Percentiles rank a stretch among this genome's conserved stretches.
phyloP scores from a whole-genome alignment of 2,797 vertebrate species.

The Cossypha niveicapilla region DNA sequence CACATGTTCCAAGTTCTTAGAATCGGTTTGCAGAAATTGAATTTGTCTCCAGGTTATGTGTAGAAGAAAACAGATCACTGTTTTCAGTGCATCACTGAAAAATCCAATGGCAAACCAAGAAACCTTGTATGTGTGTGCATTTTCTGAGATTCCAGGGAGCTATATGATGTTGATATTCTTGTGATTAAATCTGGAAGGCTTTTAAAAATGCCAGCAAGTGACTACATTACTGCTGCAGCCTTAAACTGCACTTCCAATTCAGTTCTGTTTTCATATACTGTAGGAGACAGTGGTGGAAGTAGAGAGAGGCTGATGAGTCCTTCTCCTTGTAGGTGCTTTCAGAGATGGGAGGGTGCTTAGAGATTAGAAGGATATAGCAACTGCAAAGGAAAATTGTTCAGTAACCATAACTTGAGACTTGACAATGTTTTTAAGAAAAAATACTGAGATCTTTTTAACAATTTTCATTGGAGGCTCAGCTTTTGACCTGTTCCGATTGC shows the following conservation, averaged over 20 bases:
- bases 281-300: not conserved
- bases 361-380: not conserved
- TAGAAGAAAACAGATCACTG: not conserved
- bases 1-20: not conserved
- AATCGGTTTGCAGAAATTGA: not conserved
- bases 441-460: not conserved
- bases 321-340: not conserved
- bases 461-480: not conserved
- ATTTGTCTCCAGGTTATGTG: not conserved
- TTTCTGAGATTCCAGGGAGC: not conserved
- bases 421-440: not conserved
- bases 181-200: not conserved
- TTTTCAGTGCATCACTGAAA: not conserved
- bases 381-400: not conserved
- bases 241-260: not conserved
- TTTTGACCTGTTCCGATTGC: not conserved
- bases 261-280: not conserved
- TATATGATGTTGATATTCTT: not conserved
- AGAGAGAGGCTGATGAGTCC: not conserved
- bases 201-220: not conserved
- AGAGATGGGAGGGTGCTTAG: not conserved
- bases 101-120: accelerated
- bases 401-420: not conserved
- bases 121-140: not conserved
- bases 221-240: not conserved